Conservation (phyloP, 2,113 vertebrate species). For the Osmerus mordax region DNA sequence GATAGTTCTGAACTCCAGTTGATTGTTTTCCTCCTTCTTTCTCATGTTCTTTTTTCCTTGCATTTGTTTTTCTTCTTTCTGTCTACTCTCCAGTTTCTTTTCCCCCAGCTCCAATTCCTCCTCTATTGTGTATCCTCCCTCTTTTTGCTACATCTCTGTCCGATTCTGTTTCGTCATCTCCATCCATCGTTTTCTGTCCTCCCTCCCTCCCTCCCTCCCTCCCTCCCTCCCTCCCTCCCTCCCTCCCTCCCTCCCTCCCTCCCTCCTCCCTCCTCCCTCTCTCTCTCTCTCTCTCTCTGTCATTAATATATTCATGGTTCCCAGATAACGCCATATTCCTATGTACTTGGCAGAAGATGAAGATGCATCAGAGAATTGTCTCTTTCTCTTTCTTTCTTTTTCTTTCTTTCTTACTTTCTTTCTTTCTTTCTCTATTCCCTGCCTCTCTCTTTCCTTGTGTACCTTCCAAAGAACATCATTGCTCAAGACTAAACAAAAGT, state of each 20-base stretch:
- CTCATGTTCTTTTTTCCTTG: not conserved
- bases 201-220: too few species aligned
- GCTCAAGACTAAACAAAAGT: too few species aligned
- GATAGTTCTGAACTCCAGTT: slow-evolving; percentile 34
- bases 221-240: too few species aligned
- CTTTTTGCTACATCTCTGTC: slow-evolving; percentile 21
- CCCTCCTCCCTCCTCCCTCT: slow-evolving; percentile 42
- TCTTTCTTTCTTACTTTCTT: not conserved
- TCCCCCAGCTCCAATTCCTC: too few species aligned
- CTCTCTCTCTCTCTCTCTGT: slow-evolving; percentile 46
- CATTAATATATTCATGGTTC: slow-evolving; percentile 47
- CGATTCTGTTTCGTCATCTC: slow-evolving; percentile 35
- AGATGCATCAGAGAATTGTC: not conserved
- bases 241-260: not conserved
- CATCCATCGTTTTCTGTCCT: not conserved
- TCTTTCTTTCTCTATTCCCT: not conserved
- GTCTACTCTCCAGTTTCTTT: too few species aligned
- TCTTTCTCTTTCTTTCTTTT: not conserved
- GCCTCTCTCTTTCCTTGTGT: not conserved
- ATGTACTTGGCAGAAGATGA: slow-evolving; percentile 3
- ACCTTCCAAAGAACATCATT: too few species aligned
- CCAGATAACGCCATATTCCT: not conserved
- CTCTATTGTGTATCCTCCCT: too few species aligned
- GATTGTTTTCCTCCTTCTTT: slow-evolving; percentile 11
- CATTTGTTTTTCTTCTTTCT: too few species aligned